phyloP scores from a whole-genome alignment of 2,888 invertebrate species.

The Zootermopsis nevadensis region DNA sequence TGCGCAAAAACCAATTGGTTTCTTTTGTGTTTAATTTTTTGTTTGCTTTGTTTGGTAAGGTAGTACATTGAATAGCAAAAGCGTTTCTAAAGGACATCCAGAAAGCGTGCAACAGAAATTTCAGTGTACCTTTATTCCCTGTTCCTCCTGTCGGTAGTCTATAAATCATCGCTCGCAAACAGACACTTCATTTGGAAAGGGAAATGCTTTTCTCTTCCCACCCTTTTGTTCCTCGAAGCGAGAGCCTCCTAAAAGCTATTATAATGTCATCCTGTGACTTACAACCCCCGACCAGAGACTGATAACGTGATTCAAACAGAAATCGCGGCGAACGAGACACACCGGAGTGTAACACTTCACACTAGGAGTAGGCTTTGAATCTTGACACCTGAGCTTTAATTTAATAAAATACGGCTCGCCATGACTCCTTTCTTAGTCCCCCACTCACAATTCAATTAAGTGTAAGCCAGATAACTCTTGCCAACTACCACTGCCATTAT shows the following conservation, averaged over 20 bases:
- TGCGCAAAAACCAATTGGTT: background rate
- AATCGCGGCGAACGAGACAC: no score
- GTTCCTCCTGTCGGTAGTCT: constrained; percentile 28
- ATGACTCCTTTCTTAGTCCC: constrained; percentile 11
- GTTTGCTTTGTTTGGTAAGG: background rate
- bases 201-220: constrained; percentile 47
- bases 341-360: no score
- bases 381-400: constrained; percentile 29
- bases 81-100: background rate
- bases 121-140: background rate
- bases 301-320: constrained; percentile 45
- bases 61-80: constrained; percentile 11
- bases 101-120: constrained; percentile 4
- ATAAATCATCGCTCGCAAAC: constrained; percentile 48
- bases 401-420: constrained; percentile 46
- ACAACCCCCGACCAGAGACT: constrained; percentile 42
- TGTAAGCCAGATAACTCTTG: constrained; percentile 40
- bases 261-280: constrained; percentile 48
- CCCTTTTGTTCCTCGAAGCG: constrained; percentile 45
- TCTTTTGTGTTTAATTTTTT: background rate
- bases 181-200: constrained; percentile 51
- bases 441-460: constrained; percentile 46
- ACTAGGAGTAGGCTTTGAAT: background rate
- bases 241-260: constrained; percentile 49
- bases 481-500: constrained; percentile 45